Evolutionary conservation across 2,888 invertebrate genomes (phyloP), one percentile per base, ranked within the genome.

Genomic region (Platynereis dumerilii): DNA sequence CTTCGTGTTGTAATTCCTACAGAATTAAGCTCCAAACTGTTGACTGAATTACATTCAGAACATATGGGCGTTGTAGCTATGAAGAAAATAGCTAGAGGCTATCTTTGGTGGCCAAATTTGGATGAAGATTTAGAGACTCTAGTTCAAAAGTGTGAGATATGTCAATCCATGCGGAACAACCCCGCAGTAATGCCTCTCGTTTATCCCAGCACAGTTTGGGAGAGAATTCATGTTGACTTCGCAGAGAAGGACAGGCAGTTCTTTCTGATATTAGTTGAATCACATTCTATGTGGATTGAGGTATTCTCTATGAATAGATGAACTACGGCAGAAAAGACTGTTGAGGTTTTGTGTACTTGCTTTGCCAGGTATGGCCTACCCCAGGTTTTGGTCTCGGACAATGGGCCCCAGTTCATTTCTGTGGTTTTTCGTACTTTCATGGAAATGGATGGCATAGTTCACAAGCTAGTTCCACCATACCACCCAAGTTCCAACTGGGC

Each of bases 381-480:
- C 2, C 17, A 64, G 22, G 45, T 15, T 27, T 7, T 58, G 2
- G 64, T 64, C 7, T 48, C 48, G 20, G 64, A 64, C 28, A 64
- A 64, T 58, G 64, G 64, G 28, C 64, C 58, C 15, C 52, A 44
- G 56, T 58, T 64, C 27, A 58, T 22, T n/a, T 24, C 58, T 5
- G 58, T 26, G 10, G 45, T 45, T 22, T 64, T 64, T n/a, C 17
- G 44, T 3, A 12, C 29, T 2, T 64, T 57, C 58, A 12, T 64
- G 29, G 27, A 45, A 20, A 58, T 10, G 15, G 44, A 64, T 58
- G 64, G 64, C 27, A 34, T 64, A 15, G 17, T 44, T 27, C 52
- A 64, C 15, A 39, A 24, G 15, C 27, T 52, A 42, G 44, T 58
- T 20, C 63, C 63, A 26, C 59, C 59, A 45, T 59, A 59, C 45